phyloP scores from a whole-genome alignment of 2,888 invertebrate genomes.

The Cordilura impudica region DNA sequence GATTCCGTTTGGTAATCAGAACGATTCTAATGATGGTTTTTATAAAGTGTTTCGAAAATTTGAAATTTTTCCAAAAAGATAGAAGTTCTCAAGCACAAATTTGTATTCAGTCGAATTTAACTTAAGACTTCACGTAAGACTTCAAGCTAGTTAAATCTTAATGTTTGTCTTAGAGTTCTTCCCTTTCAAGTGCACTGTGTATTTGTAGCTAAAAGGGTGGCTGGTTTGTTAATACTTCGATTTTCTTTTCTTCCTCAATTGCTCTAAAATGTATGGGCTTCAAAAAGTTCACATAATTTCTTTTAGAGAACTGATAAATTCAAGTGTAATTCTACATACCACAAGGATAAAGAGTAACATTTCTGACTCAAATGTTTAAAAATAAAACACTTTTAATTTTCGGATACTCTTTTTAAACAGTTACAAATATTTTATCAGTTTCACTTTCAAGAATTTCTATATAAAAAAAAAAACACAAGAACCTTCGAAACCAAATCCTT shows the following conservation, averaged over 20 bases:
- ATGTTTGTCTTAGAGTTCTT: neutral
- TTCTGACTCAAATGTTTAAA: constrained; percentile 26
- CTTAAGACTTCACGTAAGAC: no score
- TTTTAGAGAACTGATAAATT: neutral
- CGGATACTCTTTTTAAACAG: neutral
- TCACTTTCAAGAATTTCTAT: neutral
- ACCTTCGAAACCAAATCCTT: constrained; percentile 44
- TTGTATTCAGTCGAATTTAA: no score
- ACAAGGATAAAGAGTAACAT: neutral
- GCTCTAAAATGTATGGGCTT: constrained; percentile 3
- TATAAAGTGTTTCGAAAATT: no score
- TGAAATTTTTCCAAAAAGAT: no score
- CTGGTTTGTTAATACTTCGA: constrained; percentile 1
- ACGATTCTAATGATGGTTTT: no score
- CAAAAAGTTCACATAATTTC: neutral
- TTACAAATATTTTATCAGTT: constrained; percentile 34
- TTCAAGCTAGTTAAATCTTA: no score
- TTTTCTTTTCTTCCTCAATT: constrained; percentile 7
- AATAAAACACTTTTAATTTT: constrained; percentile 8
- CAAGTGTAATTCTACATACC: constrained; percentile 20
- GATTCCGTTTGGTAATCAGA: no score
- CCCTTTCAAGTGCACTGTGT: neutral
- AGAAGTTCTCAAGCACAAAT: no score
- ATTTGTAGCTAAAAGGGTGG: neutral
- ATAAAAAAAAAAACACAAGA: no score